Conservation (phyloP, 2,113 vertebrate genomes). For the Atlantisia rogersi region DNA sequence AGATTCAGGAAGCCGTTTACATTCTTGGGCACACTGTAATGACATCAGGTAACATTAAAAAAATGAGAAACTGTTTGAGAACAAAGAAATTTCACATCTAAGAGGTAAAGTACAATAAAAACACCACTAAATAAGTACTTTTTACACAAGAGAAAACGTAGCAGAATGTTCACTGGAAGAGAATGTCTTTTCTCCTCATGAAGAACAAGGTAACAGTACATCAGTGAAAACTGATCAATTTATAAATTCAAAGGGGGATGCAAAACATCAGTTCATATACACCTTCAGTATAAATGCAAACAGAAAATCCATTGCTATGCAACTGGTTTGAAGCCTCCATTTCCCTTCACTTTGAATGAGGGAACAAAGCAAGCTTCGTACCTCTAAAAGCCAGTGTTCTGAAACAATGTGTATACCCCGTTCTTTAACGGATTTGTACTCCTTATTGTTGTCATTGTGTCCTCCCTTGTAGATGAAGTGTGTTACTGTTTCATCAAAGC, state of each 20-base stretch:
- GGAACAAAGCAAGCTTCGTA: conserved; percentile 59
- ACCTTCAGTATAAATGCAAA: not conserved
- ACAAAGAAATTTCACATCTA: not conserved
- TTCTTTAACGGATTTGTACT: conserved; percentile 91
- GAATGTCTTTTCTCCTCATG: not conserved
- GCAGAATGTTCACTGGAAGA: not conserved
- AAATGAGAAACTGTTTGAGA: not conserved
- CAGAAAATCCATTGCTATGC: not conserved
- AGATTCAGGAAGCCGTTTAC: conserved; percentile 87
- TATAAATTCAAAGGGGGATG: not conserved
- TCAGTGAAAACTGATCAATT: not conserved
- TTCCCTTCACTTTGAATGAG: not conserved
- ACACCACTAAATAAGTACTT: not conserved
- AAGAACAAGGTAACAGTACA: not conserved
- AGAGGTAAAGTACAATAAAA: not conserved
- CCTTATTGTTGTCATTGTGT: conserved; percentile 90
- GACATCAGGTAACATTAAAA: not conserved
- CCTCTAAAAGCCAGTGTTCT: conserved; percentile 92
- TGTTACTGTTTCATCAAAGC: conserved; percentile 93
- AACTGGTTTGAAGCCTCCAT: not conserved
- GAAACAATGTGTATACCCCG: conserved; percentile 89
- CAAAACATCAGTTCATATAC: not conserved
- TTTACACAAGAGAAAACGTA: not conserved
- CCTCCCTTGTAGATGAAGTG: conserved; percentile 97
- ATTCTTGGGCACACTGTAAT: conserved; percentile 89